Evolutionary conservation across 2,113 vertebrate species (phyloP), one percentile per base, ranked within the genome.

Genomic region (Hucho hucho): DNA sequence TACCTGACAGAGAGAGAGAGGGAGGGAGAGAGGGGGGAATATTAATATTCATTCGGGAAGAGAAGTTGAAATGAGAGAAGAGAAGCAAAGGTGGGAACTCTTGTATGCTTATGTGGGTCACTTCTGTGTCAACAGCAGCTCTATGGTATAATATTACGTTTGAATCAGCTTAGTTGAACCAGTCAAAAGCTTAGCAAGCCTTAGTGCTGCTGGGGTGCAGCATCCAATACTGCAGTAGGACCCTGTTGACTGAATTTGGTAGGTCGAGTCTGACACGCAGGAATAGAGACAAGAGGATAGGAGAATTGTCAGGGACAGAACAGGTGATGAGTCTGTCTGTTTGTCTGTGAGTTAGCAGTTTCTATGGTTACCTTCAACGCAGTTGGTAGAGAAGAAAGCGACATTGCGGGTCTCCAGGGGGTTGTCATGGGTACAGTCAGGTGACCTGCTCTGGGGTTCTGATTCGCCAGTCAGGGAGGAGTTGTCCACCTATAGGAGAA

Each of bases 321-420:
- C 11, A 49, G 24, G 6, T 7, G 61, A 22, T 13, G 22, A 25
- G 61, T 25, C 9, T 25, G 61, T 63, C 9, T 63, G 61, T 25
- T 5, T 24, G 58, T 16, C n/a, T 9, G 72, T 64, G 37, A 43
- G 14, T 26, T 14, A 63, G 25, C 32, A 16, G 37, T 65, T 16
- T 49, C 16, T 53, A 53, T 0, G 49, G 16, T 56, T 89, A 98
- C 97, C 97, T 95, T 98, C 97, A 61, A 98, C 94, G 2, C 97
- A 98, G 91, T 98, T 98, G 85, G 97, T 98, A n/a, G 97, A 97
- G 90, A 98, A 98, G 92, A 98, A 98, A 53, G 83, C 92, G 75
- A 98, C 97, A 76, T 98, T 98, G 16, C 96, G 95, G 0, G 96
- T 98, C 81, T 98, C 97, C 87, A 98, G 89, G 0, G 97, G 96